Evolutionary conservation across 2,888 invertebrate genomes (phyloP), one percentile per base, ranked within the genome.

Genomic region (Julus scandinavius): DNA sequence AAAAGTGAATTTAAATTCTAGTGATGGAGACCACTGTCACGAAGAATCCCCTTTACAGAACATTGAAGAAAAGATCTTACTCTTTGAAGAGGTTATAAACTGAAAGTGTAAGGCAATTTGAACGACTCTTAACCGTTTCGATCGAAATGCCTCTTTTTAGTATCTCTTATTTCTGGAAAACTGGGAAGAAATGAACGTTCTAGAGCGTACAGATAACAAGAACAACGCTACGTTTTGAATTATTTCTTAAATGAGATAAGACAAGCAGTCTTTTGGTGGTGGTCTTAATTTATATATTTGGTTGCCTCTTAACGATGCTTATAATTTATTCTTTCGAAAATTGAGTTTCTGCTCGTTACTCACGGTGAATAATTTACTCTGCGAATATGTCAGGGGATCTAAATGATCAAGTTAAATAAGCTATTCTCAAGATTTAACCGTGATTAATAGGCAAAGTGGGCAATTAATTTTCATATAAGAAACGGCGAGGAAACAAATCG

Each of bases 211-310:
- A 29, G 72, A 72, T 72, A 72, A 72, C 29, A 17, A 2, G 72
- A 72, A 29, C 4, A 29, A 72, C 7, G 20, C 7, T 29, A 72
- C 72, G 29, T 72, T 72, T 72, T 72, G 72, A 72, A 72, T 72
- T 72, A 72, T 72, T 72, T 72, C 72, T 72, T 20, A 20, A 72
- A 29, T 7, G 72, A 72, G 72, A 72, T 72, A 72, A 72, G 72
- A 72, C 72, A 29, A 20, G 7, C 29, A 72, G 72, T n/a, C n/a
- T n/a, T 63, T 72, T 72, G 72, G 72, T 20, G 72, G 72, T 72
- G 72, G 72, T 29, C 72, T 72, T 72, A 72, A 72, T 72, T 72
- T 72, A 72, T 72, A 72, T 72, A 72, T 72, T 72, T 72, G 72
- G 72, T 72, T 72, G 72, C 72, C 72, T 72, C 72, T 29, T 72